Conservation (phyloP, 2,113 vertebrate genomes). For the Lagopus muta region DNA sequence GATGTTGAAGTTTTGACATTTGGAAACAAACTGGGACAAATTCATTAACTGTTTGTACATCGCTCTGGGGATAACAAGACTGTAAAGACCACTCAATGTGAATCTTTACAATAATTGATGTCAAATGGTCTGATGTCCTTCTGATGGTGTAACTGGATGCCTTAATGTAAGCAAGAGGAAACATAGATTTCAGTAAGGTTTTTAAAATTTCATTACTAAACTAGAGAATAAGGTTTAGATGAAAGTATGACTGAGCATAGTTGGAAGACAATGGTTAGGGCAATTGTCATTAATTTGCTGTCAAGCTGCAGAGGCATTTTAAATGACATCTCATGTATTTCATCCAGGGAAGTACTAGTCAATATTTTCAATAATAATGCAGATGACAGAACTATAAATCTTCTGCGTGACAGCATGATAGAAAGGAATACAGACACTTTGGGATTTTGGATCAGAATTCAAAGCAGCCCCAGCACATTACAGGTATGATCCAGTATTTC, state of each 20-base stretch:
- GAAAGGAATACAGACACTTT: not conserved
- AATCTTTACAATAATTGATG: slow-evolving; percentile 1
- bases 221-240: not conserved
- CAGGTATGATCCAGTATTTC: not conserved
- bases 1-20: not conserved
- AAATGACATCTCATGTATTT: not conserved
- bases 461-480: not conserved
- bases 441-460: not conserved
- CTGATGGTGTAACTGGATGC: not conserved
- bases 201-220: slow-evolving; percentile 12
- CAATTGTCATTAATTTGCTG: not conserved
- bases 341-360: not conserved
- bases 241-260: not conserved
- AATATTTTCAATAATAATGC: not conserved
- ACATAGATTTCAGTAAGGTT: not conserved
- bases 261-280: not conserved
- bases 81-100: not conserved
- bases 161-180: not conserved
- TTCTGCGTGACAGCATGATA: not conserved
- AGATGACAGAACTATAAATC: not conserved
- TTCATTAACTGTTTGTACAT: not conserved
- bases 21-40: not conserved
- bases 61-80: not conserved
- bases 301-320: not conserved
- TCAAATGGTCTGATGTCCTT: slow-evolving; percentile 9